phyloP scores from a whole-genome alignment of 2,888 invertebrate species.

The Lysandra bellargus region DNA sequence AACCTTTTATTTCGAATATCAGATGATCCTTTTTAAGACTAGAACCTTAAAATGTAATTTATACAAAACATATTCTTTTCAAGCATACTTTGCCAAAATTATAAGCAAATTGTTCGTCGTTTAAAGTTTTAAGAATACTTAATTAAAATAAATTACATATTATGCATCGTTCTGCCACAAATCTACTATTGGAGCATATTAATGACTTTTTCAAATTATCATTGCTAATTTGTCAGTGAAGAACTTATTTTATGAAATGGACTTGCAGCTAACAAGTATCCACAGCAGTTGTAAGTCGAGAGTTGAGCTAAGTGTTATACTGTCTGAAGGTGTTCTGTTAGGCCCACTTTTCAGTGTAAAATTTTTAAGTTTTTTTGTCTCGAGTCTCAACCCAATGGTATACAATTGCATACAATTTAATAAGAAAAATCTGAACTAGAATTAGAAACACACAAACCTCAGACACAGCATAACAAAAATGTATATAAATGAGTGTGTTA shows the following conservation, averaged over 20 bases:
- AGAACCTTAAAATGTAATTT: not conserved
- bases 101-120: not conserved
- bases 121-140: not conserved
- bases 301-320: too few relatives aligned
- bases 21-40: not conserved
- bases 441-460: not conserved
- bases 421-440: not conserved
- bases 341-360: too few relatives aligned
- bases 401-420: too few relatives aligned
- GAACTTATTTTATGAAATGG: not conserved
- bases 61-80: slow-evolving; percentile 1
- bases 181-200: not conserved
- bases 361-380: not conserved
- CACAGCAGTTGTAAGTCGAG: too few relatives aligned
- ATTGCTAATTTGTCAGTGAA: not conserved
- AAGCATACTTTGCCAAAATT: not conserved
- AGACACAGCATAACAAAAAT: not conserved
- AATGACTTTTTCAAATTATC: not conserved
- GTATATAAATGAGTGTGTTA: not conserved
- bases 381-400: not conserved
- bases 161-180: not conserved
- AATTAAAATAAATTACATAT: not conserved
- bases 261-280: not conserved
- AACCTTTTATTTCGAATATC: not conserved
- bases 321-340: too few relatives aligned